Evolutionary conservation across 2,888 invertebrate genomes (phyloP), one percentile per base, ranked within the genome.

Genomic region (Eupithecia centaureata): DNA sequence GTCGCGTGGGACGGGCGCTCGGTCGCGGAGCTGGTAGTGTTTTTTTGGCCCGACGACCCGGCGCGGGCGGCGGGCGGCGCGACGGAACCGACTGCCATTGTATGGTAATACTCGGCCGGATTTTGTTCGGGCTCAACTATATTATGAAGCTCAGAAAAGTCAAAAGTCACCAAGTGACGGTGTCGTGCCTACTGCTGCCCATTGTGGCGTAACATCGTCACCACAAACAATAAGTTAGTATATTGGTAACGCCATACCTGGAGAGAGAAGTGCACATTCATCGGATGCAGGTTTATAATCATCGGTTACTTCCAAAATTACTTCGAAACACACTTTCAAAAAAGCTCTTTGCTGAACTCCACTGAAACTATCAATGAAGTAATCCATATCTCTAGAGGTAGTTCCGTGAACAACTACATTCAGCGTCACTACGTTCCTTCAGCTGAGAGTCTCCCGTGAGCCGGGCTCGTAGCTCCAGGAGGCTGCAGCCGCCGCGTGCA

Each of bases 61-160:
- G 86, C 89, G 90, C 88, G 86, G 89, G 84, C 91, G 86, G 85
- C 91, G 92, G 91, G 90, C 91, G 88, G 86, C 89, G 84, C 91
- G 86, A 86, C 91, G 92, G 91, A 91, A 91, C 91, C 86, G 90
- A 86, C 88, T 65, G 83, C 83, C 92, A 93, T 93, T 93, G 92
- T 93, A 93, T 93, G 93, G 86, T 92, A 93, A 93, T 93, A 85
- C 86, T 82, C 83, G 89, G 84, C 90, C 91, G 93, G 92, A 92
- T 92, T 93, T 91, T 85, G 91, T 92, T 91, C 87, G 90, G 82
- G 89, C 91, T 88, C 92, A 93, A 93, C 92, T 93, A 93, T 90
- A 92, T 92, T 92, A 92, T 91, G 92, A 91, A 91, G 92, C 91
- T 90, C 87, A 87, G 86, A 86, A 89, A 91, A 92, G 92, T 91